phyloP scores from a whole-genome alignment of 2,888 invertebrate species.

The Ennomos fuscantarius region DNA sequence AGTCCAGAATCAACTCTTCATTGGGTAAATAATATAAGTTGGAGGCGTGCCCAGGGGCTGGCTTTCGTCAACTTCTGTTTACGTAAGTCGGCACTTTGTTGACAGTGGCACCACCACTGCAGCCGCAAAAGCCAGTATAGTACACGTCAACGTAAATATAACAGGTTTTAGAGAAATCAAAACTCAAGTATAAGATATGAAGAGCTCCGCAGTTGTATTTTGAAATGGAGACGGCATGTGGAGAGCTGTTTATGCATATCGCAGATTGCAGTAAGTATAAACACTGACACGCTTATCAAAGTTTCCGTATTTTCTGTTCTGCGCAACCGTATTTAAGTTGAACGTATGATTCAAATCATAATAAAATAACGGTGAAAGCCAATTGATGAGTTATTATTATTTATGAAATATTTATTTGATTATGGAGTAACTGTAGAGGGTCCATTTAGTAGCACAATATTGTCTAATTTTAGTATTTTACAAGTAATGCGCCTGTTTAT shows the following conservation, averaged over 20 bases:
- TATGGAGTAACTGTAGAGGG: no score
- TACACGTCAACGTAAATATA: slow-evolving; percentile 53
- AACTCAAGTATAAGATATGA: slow-evolving; percentile 52
- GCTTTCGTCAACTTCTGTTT: slow-evolving; percentile 66
- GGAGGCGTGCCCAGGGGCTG: slow-evolving; percentile 52
- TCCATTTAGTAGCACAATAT: no score
- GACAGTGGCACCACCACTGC: slow-evolving; percentile 48
- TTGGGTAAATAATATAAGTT: slow-evolving; percentile 68
- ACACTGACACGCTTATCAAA: slow-evolving; percentile 18
- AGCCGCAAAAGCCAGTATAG: slow-evolving; percentile 23
- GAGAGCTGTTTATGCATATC: slow-evolving; percentile 24
- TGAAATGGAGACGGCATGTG: slow-evolving; percentile 14
- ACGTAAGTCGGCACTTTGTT: slow-evolving; percentile 56
- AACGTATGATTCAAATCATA: neutral
- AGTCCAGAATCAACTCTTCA: slow-evolving; percentile 54
- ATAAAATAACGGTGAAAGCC: no score
- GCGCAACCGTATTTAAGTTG: neutral
- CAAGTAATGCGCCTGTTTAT: no score
- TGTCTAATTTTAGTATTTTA: no score
- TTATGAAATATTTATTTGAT: no score
- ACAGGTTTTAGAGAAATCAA: slow-evolving; percentile 66
- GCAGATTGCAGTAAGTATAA: slow-evolving; percentile 21
- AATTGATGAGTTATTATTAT: no score
- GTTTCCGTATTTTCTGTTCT: slow-evolving; percentile 19
- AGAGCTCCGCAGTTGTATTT: slow-evolving; percentile 3